Evolutionary conservation across 2,113 vertebrate genomes (phyloP).

Genomic region (Platanista minor): DNA sequence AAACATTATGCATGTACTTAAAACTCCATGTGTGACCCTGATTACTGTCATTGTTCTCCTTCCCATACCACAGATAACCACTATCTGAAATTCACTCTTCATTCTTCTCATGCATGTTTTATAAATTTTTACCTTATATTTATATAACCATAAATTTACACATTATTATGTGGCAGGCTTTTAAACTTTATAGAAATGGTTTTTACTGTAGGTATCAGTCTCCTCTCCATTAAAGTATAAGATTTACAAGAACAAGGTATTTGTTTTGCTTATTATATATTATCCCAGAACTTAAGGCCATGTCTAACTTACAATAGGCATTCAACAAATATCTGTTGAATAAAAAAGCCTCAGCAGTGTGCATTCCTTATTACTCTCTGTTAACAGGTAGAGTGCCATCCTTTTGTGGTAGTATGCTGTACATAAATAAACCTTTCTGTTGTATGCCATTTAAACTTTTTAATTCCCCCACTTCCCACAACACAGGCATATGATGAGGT

Average conservation of each 20-base stretch:
- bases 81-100: not conserved
- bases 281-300: not conserved
- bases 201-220: not conserved
- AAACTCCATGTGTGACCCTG: not conserved
- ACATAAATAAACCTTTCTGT: not conserved
- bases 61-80: not conserved
- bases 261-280: not conserved
- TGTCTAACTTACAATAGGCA: not conserved
- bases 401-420: not conserved
- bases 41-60: not conserved
- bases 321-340: not conserved
- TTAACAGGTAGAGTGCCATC: not conserved
- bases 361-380: not conserved
- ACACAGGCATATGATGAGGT: not conserved
- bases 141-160: not conserved
- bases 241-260: not conserved
- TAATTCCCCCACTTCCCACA: not conserved
- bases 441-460: not conserved
- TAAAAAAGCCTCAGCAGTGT: not conserved
- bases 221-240: not conserved
- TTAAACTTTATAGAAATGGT: not conserved
- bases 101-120: not conserved
- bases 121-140: not conserved
- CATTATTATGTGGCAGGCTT: not conserved
- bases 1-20: not conserved